Evolutionary conservation across 2,113 vertebrate species (phyloP).

Genomic region (Columba livia): DNA sequence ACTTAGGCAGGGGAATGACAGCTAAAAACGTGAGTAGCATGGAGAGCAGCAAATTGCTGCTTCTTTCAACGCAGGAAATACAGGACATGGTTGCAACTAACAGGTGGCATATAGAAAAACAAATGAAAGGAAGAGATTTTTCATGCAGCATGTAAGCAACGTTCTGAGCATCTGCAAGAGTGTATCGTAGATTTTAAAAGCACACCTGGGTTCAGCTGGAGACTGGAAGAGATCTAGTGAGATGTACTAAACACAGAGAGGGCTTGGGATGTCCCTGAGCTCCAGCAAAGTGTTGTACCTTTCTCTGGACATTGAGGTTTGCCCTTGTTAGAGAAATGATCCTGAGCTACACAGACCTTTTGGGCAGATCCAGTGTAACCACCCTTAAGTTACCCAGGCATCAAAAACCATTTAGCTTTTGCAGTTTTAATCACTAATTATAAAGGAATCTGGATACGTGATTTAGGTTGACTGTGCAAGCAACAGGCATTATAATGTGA

Average conservation of each 20-base stretch:
- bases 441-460: not conserved
- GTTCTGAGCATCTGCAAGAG: not conserved
- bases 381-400: rapidly evolving
- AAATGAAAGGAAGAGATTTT: not conserved
- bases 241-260: not conserved
- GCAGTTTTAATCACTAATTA: not conserved
- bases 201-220: rapidly evolving
- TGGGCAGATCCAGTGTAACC: not conserved
- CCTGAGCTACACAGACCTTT: not conserved
- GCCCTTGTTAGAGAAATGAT: not conserved
- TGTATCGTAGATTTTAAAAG: not conserved
- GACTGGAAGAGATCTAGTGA: not conserved
- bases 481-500: not conserved
- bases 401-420: not conserved
- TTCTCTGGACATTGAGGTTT: not conserved
- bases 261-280: not conserved
- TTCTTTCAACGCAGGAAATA: not conserved
- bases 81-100: rapidly evolving
- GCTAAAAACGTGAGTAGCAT: not conserved
- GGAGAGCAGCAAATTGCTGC: not conserved
- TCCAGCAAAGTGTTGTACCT: not conserved
- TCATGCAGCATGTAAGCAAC: not conserved
- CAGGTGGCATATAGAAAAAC: not conserved
- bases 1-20: not conserved
- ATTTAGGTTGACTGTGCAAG: not conserved